phyloP scores from a whole-genome alignment of 2,797 vertebrate genomes.

The Chanos chanos region DNA sequence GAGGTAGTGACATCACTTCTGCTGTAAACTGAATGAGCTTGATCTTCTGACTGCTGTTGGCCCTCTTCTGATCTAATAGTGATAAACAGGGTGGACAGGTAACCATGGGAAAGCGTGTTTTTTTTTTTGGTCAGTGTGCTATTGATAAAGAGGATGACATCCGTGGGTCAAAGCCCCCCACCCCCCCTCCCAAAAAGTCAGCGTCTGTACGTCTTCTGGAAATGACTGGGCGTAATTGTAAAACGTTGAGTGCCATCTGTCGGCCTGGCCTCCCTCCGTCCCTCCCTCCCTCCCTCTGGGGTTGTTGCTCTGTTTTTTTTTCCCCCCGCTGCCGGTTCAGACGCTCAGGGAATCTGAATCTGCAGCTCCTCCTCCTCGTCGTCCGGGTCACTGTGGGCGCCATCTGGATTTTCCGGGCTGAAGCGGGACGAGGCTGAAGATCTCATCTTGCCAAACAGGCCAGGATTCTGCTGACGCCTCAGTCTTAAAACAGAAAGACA shows the following conservation, averaged over 20 bases:
- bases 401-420: conserved; percentile 73
- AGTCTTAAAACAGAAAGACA: conserved; percentile 65
- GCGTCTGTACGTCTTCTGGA: neutral
- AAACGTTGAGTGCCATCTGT: neutral
- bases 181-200: no score
- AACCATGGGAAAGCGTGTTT: neutral
- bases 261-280: no score
- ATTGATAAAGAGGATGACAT: neutral
- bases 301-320: no score
- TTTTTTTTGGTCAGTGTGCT: no score
- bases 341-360: conserved; percentile 84
- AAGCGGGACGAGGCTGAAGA: conserved; percentile 72
- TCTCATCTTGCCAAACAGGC: conserved; percentile 86
- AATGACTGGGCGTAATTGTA: neutral
- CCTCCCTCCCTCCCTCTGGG: no score
- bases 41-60: no score
- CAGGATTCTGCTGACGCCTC: conserved; percentile 84
- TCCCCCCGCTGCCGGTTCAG: no score
- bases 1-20: no score
- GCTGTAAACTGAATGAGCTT: no score
- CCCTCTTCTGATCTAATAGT: no score
- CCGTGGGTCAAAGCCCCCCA: neutral
- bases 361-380: conserved; percentile 87
- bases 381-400: conserved; percentile 79
- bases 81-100: neutral